A percentile compares a stretch with the other conserved stretches of the same genome.
Evolutionary conservation across 2,113 vertebrate species (phyloP).

Genomic region (Nerophis ophidion): DNA sequence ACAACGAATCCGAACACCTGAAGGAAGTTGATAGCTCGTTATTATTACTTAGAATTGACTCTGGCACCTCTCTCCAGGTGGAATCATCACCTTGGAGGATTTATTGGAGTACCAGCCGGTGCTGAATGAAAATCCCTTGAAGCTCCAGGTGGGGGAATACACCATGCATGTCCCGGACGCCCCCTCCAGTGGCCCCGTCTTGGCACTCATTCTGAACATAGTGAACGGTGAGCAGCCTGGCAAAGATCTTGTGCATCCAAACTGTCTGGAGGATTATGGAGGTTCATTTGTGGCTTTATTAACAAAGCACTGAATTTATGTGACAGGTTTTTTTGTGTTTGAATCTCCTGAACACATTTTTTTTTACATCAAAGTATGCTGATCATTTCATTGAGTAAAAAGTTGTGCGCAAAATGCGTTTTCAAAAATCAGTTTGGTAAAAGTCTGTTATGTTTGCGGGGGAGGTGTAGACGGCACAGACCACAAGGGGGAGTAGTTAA

Average conservation of each 20-base stretch:
- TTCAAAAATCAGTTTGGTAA: too few species aligned
- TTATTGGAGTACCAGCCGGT: conserved; percentile 75
- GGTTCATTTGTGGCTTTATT: too few species aligned
- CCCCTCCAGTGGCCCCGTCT: conserved; percentile 87
- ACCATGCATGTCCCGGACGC: conserved; percentile 80
- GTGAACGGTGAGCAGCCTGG: conserved; percentile 78
- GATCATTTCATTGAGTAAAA: too few species aligned
- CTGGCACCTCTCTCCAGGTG: conserved; percentile 68
- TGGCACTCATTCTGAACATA: conserved; percentile 89
- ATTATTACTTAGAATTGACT: conserved; percentile 7
- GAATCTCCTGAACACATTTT: conserved; percentile 7
- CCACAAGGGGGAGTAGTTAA: too few species aligned
- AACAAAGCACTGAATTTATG: too few species aligned
- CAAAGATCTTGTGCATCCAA: conserved; percentile 31
- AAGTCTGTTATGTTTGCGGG: too few species aligned
- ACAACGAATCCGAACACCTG: background rate
- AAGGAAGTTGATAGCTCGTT: too few species aligned
- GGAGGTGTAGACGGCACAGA: too few species aligned
- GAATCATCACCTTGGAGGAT: conserved; percentile 82
- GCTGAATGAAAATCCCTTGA: conserved; percentile 76
- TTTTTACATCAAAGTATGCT: too few species aligned
- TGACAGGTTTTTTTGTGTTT: conserved; percentile 6
- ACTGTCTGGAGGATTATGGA: conserved; percentile 29
- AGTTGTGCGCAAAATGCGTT: too few species aligned
- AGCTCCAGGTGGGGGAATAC: conserved; percentile 74